A percentile compares a stretch with the other conserved stretches of the same genome.
These are phyloP conservation scores for Papilio aristodemus DNA, from an alignment of 1,140 invertebrate genomes.

Conservation along the genomic window DNA sequence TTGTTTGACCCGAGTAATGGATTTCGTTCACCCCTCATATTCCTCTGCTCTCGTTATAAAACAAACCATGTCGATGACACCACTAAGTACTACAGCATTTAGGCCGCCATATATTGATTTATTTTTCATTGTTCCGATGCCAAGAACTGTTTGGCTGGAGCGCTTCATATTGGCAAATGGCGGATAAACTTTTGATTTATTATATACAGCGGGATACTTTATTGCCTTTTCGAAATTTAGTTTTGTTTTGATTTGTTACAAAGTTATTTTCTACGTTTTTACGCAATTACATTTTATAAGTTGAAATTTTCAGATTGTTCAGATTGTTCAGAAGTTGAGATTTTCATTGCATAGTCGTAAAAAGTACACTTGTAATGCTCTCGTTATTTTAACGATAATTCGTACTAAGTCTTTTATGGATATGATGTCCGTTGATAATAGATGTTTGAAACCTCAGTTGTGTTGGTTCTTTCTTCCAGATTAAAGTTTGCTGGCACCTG, in stretches of 20 bases:
- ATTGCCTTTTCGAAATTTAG: not conserved
- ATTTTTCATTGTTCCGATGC: conserved; percentile 23
- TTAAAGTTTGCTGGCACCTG: no score
- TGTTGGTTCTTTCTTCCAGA: no score
- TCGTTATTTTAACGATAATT: no score
- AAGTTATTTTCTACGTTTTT: no score
- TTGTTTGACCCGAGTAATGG: conserved; percentile 13
- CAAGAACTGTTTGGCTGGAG: conserved; percentile 16
- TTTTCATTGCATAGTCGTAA: no score
- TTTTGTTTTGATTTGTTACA: not conserved
- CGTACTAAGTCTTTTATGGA: no score
- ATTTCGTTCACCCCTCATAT: conserved; percentile 11
- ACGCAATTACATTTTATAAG: no score
- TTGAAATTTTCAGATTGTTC: no score
- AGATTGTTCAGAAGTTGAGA: no score
- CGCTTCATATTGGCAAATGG: not conserved
- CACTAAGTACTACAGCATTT: conserved; percentile 1
- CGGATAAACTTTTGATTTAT: not conserved
- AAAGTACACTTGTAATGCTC: no score
- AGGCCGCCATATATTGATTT: conserved; percentile 25
- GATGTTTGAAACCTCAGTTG: no score
- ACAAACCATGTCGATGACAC: conserved; percentile 26
- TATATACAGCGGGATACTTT: not conserved
- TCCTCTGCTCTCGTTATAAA: conserved; percentile 15
- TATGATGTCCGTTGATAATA: no score